Evolutionary conservation across 2,797 vertebrate genomes (phyloP).

Genomic region (Oryzias dopingdopingensis): DNA sequence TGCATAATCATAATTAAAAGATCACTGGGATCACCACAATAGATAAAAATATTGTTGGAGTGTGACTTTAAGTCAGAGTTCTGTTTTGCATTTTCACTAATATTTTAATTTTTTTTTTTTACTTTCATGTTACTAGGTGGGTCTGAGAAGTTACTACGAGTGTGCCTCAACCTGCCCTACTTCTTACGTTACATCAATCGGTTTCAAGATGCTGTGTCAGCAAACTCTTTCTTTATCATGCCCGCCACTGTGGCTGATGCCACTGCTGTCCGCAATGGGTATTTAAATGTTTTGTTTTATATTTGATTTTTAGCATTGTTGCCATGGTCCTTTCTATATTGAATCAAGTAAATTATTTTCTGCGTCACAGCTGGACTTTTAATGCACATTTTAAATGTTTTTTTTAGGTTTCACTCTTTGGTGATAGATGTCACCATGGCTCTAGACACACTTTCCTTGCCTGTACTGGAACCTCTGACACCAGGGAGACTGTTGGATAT

Average conservation of each 20-base stretch:
- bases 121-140: constrained; percentile 79
- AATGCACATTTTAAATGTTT: background rate
- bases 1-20: too few relatives aligned
- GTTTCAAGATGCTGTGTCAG: constrained; percentile 95
- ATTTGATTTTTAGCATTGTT: background rate
- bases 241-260: constrained; percentile 97
- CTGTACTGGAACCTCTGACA: constrained; percentile 93
- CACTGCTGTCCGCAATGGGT: constrained; percentile 98
- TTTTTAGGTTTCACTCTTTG: constrained; percentile 91
- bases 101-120: background rate
- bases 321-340: background rate
- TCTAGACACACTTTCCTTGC: constrained; percentile 93
- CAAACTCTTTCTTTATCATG: constrained; percentile 99
- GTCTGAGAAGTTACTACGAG: constrained; percentile 94
- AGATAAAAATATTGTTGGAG: too few relatives aligned
- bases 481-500: constrained; percentile 93
- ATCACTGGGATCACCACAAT: too few relatives aligned
- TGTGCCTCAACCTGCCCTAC: constrained; percentile 97
- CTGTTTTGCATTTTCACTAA: background rate
- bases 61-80: background rate
- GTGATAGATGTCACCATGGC: constrained; percentile 99
- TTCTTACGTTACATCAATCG: constrained; percentile 98
- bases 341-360: background rate
- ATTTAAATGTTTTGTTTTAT: constrained; percentile 23
- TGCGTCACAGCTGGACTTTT: background rate